Percentiles rank a stretch among this genome's conserved stretches.
Conservation (phyloP, 2,113 vertebrate genomes). For the Solea senegalensis region DNA sequence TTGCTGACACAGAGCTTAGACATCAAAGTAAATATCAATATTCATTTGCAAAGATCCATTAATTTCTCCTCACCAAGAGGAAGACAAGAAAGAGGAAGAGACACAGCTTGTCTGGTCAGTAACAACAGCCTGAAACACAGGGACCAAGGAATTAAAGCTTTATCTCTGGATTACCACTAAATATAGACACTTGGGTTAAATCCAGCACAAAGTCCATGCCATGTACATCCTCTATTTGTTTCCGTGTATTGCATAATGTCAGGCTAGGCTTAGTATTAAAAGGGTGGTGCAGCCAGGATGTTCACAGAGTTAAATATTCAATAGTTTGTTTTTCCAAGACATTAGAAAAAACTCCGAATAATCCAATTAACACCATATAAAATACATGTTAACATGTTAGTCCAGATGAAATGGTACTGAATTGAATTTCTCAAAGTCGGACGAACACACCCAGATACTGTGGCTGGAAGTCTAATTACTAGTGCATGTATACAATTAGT, state of each 20-base stretch:
- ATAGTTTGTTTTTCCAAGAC: no score
- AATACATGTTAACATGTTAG: no score
- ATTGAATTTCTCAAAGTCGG: no score
- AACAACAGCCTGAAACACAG: conserved; percentile 64
- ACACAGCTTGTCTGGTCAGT: conserved; percentile 47
- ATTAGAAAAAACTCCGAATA: no score
- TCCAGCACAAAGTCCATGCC: conserved; percentile 74
- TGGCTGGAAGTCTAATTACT: no score
- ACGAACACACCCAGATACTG: no score
- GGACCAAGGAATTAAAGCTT: conserved; percentile 75
- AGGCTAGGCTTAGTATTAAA: conserved; percentile 47
- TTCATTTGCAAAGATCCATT: conserved; percentile 5
- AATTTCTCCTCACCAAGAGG: background rate
- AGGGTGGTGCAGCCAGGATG: conserved; percentile 38
- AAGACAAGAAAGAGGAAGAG: conserved; percentile 23
- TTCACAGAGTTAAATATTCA: background rate
- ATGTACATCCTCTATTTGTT: conserved; percentile 65
- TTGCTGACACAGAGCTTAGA: background rate
- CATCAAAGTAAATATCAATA: conserved; percentile 16
- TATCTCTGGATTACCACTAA: conserved; percentile 83
- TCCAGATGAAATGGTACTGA: no score
- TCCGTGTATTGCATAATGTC: conserved; percentile 68
- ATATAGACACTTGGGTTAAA: conserved; percentile 80
- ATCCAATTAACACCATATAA: no score
- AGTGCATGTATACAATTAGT: no score